phyloP scores from a whole-genome alignment of 2,797 vertebrate genomes.

The Pseudomugil gertrudae region DNA sequence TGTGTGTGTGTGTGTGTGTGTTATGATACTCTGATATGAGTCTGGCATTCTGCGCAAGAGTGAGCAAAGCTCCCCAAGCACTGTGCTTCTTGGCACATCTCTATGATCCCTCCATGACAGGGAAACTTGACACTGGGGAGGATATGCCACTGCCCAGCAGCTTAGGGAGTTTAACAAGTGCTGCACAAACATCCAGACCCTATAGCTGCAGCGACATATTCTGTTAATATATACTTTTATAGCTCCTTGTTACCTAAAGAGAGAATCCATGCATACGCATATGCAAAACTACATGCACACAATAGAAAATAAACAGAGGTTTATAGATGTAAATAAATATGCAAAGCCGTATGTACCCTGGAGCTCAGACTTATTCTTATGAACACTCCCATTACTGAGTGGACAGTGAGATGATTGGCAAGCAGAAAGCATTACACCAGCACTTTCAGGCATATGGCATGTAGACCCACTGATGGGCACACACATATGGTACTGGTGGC shows the following conservation, averaged over 20 bases:
- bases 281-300: not conserved
- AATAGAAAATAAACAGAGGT: not conserved
- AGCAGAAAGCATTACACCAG: constrained; percentile 78
- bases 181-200: constrained; percentile 53
- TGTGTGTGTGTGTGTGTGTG: constrained; percentile 27
- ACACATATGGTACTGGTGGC: constrained; percentile 80
- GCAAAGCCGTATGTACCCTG: not conserved
- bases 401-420: constrained; percentile 68
- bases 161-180: constrained; percentile 48
- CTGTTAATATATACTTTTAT: constrained; percentile 29
- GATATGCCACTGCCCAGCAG: constrained; percentile 69
- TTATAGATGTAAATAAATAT: not conserved
- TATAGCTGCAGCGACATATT: constrained; percentile 37
- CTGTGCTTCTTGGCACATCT: constrained; percentile 66
- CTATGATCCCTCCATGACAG: constrained; percentile 66
- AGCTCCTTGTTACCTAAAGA: constrained; percentile 11
- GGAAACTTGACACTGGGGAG: constrained; percentile 75
- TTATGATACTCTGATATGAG: constrained; percentile 64
- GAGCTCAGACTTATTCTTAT: constrained; percentile 36
- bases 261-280: constrained; percentile 1
- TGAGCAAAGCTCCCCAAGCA: constrained; percentile 55
- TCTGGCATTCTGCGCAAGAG: constrained; percentile 38
- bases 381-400: constrained; percentile 53
- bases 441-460: constrained; percentile 83
- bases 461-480: constrained; percentile 80